Evolutionary conservation across 2,888 invertebrate species (phyloP), one percentile per base, ranked within the genome.

Genomic region (Agrilus biguttatus): DNA sequence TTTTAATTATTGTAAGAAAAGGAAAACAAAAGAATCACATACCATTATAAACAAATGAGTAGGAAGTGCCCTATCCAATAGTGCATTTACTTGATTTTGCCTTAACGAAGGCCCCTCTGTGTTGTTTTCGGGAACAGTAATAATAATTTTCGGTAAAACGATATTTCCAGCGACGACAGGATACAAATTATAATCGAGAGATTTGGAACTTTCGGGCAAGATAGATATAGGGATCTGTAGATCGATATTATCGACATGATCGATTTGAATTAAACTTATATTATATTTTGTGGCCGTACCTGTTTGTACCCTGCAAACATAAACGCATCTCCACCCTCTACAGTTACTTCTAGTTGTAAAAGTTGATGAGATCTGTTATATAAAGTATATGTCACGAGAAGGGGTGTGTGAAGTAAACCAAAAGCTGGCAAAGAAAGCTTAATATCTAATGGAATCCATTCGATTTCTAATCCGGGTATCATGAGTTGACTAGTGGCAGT

Each of bases 251-350:
- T n/a, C n/a, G n/a, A n/a, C n/a, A n/a, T 39, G 33, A 32, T 36
- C 13, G 3, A 36, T 36, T 14, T 17, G 6, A 36, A 13, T 35
- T 28, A 17, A 32, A 13, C 17, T 19, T 19, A 13, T 12, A 36
- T 40, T 13, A 37, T 14, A 37, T 10, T 3, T 32, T 41, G 19
- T 23, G 8, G n/a, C 10, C 46, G 45, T 58, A 84, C 83, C 73
- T 91, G 88, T 68, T 89, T 92, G 58, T 91, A 89, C 2, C 95
- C 95, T 46, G 93, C 82, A 68, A 90, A 93, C 84, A 95, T 92
- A 62, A 95, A 95, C 35, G 84, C 85, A 62, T 95, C 92, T 45
- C 80, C 84, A 7, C 83, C 79, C 53, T 89, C 88, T 68, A 90
- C 81, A 41, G 73, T 75, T 34, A 88, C 66, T 53, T 76, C 78